These are phyloP conservation scores for Diplosoma virens DNA, from an alignment of 23 tunicate genomes.

Conservation along the genomic window DNA sequence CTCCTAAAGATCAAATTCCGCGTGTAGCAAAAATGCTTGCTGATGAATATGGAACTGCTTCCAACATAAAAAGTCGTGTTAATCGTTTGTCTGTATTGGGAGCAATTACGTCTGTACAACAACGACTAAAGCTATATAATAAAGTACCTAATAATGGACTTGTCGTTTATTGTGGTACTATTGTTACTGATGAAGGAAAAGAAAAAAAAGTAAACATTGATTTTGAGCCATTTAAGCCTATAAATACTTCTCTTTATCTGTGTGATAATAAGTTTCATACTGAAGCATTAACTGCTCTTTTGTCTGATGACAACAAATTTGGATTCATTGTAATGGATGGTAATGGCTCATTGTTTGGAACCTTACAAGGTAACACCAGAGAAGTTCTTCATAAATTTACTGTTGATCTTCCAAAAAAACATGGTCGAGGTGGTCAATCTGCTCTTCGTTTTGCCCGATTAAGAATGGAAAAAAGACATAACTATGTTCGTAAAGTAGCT, in stretches of 20 bases:
- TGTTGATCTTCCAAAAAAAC: constrained; percentile 96
- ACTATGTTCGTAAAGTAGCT: constrained; percentile 97
- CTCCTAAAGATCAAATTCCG: constrained; percentile 97
- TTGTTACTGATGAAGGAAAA: constrained; percentile 98
- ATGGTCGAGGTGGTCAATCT: constrained; percentile 99
- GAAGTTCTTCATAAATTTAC: constrained; percentile 94
- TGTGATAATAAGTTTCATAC: constrained; percentile 99
- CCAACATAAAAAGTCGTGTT: constrained; percentile 96
- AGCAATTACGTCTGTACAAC: constrained; percentile 97
- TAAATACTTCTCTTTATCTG: constrained; percentile 90
- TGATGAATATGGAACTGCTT: constrained; percentile 98
- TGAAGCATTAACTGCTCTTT: constrained; percentile 87
- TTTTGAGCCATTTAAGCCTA: constrained; percentile 98
- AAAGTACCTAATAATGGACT: constrained; percentile 97
- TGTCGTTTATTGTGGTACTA: constrained; percentile 98
- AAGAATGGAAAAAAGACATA: constrained; percentile 98
- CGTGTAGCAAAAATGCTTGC: constrained; percentile 97
- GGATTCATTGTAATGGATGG: constrained; percentile 99
- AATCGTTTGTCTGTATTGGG: constrained; percentile 93
- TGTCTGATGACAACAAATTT: constrained; percentile 95
- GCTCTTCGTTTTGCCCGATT: constrained; percentile 99
- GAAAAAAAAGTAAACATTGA: constrained; percentile 98
- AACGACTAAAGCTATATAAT: constrained; percentile 87
- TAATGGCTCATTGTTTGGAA: constrained; percentile 95
- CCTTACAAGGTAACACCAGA: constrained; percentile 96